A percentile compares a stretch with the other conserved stretches of the same genome.
These are phyloP conservation scores for Drosophila paulistorum DNA, from an alignment of 1,140 invertebrate species.

Conservation along the genomic window DNA sequence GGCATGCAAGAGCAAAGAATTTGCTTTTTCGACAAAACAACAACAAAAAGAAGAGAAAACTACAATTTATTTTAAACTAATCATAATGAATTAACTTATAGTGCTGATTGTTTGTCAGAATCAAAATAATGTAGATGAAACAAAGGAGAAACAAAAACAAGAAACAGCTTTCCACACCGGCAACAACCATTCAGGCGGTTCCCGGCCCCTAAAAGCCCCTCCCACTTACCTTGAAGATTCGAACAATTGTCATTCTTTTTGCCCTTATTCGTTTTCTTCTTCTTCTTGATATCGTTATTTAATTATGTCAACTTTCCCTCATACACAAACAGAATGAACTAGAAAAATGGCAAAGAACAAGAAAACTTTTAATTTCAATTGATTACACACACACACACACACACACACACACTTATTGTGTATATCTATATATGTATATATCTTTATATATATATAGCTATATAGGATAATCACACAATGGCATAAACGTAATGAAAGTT, in stretches of 20 bases:
- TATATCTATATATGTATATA: constrained; percentile 9
- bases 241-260: not conserved
- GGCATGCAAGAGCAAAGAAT: not conserved
- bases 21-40: not conserved
- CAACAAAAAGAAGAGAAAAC: not conserved
- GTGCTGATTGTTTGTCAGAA: constrained; percentile 47
- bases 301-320: constrained; percentile 1
- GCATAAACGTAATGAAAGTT: not conserved
- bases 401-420: not conserved
- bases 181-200: not conserved
- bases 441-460: constrained; percentile 32
- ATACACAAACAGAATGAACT: not conserved
- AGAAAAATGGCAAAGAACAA: not conserved
- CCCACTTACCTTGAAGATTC: not conserved
- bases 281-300: not conserved
- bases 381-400: constrained; percentile 6
- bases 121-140: constrained; percentile 28
- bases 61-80: constrained; percentile 11
- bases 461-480: constrained; percentile 25
- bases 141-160: not conserved
- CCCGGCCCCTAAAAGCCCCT: not conserved
- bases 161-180: constrained; percentile 19
- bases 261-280: not conserved
- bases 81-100: constrained; percentile 32
- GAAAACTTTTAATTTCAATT: constrained; percentile 4